phyloP scores from a whole-genome alignment of 2,888 invertebrate genomes.

The Gymnoscelis rufifasciata region DNA sequence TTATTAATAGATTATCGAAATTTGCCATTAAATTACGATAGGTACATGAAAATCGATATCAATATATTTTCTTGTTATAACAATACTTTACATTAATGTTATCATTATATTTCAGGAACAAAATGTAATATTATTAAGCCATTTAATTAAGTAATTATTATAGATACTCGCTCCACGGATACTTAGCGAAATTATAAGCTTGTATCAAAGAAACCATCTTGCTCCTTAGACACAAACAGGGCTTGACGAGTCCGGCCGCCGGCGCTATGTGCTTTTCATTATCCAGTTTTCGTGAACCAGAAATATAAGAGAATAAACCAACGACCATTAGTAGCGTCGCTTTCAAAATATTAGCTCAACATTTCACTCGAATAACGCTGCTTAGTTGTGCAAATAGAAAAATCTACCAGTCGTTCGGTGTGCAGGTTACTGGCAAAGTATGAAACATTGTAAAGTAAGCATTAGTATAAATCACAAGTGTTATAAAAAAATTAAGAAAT shows the following conservation, averaged over 20 bases:
- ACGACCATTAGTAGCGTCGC: conserved; percentile 14
- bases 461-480: background rate
- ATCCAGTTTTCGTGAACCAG: conserved; percentile 1
- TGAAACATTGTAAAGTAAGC: background rate
- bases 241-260: conserved; percentile 4
- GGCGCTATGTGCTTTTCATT: conserved; percentile 2
- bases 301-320: conserved; percentile 10
- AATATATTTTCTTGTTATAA: too few species aligned
- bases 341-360: conserved; percentile 21
- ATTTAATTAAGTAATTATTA: too few species aligned
- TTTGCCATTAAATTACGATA: too few species aligned
- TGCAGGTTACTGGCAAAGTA: background rate
- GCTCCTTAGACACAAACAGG: background rate
- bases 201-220: too few species aligned
- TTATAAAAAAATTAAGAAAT: too few species aligned
- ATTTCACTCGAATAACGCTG: conserved; percentile 16
- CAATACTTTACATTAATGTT: too few species aligned
- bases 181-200: too few species aligned
- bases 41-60: too few species aligned
- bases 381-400: conserved; percentile 17
- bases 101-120: too few species aligned
- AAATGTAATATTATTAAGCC: too few species aligned
- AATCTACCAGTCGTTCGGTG: conserved; percentile 20
- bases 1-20: too few species aligned
- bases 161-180: too few species aligned